A percentile compares a stretch with the other conserved stretches of the same genome.
phyloP scores from a whole-genome alignment of 2,888 invertebrate species.

The Aspidiotus destructor region DNA sequence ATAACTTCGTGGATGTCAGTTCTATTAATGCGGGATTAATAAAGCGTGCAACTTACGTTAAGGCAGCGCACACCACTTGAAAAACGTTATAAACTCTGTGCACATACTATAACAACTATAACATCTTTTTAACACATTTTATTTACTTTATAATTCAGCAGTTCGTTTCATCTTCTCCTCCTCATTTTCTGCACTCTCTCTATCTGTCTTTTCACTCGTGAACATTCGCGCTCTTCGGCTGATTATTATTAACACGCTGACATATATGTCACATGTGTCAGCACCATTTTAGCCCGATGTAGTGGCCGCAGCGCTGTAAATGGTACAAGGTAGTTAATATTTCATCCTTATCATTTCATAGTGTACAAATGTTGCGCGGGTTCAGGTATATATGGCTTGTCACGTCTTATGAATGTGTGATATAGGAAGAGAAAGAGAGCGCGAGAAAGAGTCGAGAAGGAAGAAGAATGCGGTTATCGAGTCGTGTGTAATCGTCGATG shows the following conservation, averaged over 20 bases:
- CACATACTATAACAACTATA: not conserved
- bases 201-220: not conserved
- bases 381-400: not conserved
- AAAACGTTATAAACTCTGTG: too few species aligned
- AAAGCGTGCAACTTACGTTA: constrained; percentile 14
- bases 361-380: not conserved
- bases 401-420: not conserved
- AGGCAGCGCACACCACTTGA: too few species aligned
- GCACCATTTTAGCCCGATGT: not conserved
- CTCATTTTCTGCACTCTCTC: not conserved
- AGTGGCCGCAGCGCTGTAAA: not conserved
- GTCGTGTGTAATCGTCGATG: too few species aligned
- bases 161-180: not conserved
- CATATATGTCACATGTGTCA: constrained; percentile 2
- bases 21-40: constrained; percentile 27
- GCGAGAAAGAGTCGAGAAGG: not conserved
- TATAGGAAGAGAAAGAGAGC: not conserved
- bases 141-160: too few species aligned
- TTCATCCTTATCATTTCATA: not conserved
- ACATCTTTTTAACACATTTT: not conserved
- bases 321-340: not conserved
- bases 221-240: not conserved
- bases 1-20: constrained; percentile 7
- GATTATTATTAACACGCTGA: not conserved
- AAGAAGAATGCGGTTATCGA: not conserved